These are phyloP conservation scores for mouse (Mus musculus) DNA, from an alignment of 2,113 vertebrate species.

Conservation along the genomic window DNA sequence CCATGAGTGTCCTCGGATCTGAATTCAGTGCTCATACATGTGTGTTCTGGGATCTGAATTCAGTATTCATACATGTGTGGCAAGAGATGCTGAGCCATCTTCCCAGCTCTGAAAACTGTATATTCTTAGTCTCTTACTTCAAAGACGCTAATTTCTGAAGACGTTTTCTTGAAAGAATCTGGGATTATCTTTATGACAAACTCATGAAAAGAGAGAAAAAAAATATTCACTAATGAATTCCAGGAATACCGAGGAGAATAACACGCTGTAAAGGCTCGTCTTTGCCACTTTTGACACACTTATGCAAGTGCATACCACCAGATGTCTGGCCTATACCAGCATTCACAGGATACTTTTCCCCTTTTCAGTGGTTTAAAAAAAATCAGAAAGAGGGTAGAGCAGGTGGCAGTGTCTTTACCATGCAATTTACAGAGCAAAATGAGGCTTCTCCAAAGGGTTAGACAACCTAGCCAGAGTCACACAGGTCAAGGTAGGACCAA, in stretches of 20 bases:
- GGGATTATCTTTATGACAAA: neutral
- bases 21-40: neutral
- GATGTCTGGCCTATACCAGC: neutral
- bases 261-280: neutral
- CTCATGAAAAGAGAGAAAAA: neutral
- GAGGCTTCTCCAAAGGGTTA: neutral
- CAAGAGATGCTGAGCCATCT: neutral
- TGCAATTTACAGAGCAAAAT: neutral
- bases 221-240: constrained; percentile 57
- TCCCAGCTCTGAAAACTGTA: neutral
- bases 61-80: neutral
- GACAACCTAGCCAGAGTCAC: neutral
- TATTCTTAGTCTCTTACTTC: constrained; percentile 37
- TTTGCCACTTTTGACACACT: neutral
- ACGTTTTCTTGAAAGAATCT: constrained; percentile 25
- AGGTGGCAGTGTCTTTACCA: neutral
- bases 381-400: neutral
- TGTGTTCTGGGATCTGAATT: neutral
- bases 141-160: neutral
- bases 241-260: neutral
- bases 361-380: neutral
- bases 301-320: neutral
- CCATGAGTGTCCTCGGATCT: neutral
- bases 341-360: neutral
- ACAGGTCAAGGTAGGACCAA: neutral